These are phyloP conservation scores for Bradynema listronoti DNA, from an alignment of 1,140 invertebrate genomes.

Conservation along the genomic window DNA sequence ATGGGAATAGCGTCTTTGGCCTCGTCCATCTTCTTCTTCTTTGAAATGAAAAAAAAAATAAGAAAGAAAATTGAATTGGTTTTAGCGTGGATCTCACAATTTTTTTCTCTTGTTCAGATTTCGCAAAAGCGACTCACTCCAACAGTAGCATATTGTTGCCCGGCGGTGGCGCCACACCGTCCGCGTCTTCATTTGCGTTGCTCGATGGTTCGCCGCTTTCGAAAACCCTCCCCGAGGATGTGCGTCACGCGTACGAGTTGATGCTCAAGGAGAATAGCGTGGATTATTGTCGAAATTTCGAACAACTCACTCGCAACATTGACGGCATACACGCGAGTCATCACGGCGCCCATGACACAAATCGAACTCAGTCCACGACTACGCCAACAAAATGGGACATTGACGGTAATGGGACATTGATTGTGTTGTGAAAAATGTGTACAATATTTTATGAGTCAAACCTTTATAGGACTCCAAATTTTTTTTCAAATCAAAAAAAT, in stretches of 20 bases:
- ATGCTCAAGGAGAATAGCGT: slow-evolving; percentile 32
- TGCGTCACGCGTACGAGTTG: slow-evolving; percentile 26
- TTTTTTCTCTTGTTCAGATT: too few species aligned
- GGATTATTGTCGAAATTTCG: slow-evolving; percentile 37
- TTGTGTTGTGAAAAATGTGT: neutral
- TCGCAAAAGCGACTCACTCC: neutral
- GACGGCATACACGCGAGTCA: neutral
- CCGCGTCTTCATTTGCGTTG: neutral
- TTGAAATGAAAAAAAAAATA: too few species aligned
- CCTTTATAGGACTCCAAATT: too few species aligned
- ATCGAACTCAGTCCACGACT: neutral
- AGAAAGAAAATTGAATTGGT: too few species aligned
- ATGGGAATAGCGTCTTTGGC: too few species aligned
- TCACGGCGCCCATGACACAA: too few species aligned
- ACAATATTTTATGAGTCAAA: too few species aligned
- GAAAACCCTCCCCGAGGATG: slow-evolving; percentile 30
- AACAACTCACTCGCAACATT: slow-evolving; percentile 18
- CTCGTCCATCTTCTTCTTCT: too few species aligned
- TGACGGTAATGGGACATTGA: neutral
- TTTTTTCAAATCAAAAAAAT: too few species aligned
- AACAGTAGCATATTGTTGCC: neutral
- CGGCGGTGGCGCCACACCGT: neutral
- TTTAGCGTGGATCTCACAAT: too few species aligned
- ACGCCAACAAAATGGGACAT: neutral
- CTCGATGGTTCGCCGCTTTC: slow-evolving; percentile 25